phyloP scores from a whole-genome alignment of 1,140 invertebrate species.

The Bombus superbus region DNA sequence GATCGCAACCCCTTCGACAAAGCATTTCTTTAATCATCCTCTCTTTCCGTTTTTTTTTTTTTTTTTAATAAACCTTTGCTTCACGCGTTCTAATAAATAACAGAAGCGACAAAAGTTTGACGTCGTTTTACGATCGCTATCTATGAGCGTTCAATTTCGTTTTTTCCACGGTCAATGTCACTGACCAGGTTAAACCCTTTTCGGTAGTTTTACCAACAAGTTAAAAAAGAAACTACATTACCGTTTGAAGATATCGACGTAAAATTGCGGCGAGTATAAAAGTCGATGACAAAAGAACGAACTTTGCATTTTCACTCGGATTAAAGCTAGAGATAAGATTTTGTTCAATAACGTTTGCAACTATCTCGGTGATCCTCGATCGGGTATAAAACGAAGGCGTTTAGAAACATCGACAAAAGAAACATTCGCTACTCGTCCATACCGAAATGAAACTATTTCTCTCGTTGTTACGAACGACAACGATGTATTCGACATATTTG shows the following conservation, averaged over 20 bases:
- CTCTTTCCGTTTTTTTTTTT: neutral
- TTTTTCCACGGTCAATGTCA: neutral
- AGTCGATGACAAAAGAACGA: neutral
- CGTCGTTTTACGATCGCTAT: conserved; percentile 1
- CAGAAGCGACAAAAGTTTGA: neutral
- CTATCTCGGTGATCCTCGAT: too few species aligned
- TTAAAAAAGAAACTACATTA: neutral
- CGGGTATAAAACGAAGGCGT: too few species aligned
- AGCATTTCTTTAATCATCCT: neutral
- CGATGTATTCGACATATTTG: too few species aligned
- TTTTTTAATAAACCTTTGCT: conserved; percentile 28
- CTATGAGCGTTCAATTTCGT: neutral
- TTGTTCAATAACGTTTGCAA: too few species aligned
- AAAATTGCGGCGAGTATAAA: neutral
- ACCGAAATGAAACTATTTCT: neutral
- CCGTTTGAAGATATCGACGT: neutral
- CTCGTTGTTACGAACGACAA: too few species aligned
- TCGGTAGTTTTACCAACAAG: neutral
- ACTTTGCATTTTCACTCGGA: neutral
- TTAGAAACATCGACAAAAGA: too few species aligned
- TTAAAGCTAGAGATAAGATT: neutral
- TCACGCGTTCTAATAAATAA: conserved; percentile 1
- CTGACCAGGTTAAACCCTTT: neutral
- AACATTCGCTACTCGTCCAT: too few species aligned
- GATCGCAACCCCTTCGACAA: neutral